These are phyloP conservation scores for Cylindroiulus punctatus DNA, from an alignment of 2,888 invertebrate genomes.

Conservation along the genomic window DNA sequence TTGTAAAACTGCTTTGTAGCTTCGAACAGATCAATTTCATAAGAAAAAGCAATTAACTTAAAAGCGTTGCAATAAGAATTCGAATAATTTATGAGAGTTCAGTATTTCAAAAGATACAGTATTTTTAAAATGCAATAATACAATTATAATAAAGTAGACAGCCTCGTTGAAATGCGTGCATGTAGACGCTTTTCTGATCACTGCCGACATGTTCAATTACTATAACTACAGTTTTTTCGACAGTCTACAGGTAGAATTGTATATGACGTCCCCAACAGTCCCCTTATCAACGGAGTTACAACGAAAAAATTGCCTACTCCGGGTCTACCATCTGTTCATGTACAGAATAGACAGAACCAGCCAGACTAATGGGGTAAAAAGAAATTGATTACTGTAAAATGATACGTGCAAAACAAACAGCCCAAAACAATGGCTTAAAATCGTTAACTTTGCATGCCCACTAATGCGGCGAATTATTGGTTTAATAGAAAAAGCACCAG, in stretches of 20 bases:
- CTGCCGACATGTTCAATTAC: conserved; percentile 11
- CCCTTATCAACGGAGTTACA: not conserved
- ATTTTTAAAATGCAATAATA: not conserved
- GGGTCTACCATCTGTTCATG: not conserved
- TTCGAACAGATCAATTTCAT: not conserved
- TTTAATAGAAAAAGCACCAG: no score
- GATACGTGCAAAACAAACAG: not conserved
- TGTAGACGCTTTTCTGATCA: conserved; percentile 2
- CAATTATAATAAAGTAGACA: not conserved
- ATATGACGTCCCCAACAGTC: not conserved
- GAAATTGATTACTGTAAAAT: conserved; percentile 18
- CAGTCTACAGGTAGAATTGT: not conserved
- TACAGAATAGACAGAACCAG: not conserved
- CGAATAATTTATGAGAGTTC: not conserved
- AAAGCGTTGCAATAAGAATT: not conserved
- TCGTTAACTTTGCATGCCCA: no score
- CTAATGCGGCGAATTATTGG: no score
- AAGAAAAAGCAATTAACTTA: not conserved
- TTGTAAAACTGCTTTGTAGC: not conserved
- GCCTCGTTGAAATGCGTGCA: not conserved
- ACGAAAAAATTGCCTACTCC: not conserved
- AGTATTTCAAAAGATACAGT: not conserved
- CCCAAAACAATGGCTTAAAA: not conserved
- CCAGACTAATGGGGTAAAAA: not conserved
- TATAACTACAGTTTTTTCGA: not conserved